These are phyloP conservation scores for Lutraria lutraria DNA, from an alignment of 2,888 invertebrate species.

Conservation along the genomic window DNA sequence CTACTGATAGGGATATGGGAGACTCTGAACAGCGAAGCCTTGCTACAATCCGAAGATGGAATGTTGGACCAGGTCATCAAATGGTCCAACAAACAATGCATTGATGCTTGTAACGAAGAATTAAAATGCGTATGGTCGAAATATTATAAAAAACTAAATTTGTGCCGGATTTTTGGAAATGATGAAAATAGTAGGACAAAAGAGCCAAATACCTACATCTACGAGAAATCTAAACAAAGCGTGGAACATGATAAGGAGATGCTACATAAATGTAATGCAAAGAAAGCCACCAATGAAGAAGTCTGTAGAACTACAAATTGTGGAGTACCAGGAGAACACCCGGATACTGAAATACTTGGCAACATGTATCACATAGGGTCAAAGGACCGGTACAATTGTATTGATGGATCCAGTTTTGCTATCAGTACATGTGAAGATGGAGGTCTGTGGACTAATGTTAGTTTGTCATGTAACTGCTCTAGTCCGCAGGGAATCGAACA, in stretches of 20 bases:
- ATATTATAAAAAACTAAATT: neutral
- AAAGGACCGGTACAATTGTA: neutral
- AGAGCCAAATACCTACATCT: neutral
- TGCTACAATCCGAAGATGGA: neutral
- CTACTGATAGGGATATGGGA: neutral
- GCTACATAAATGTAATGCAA: neutral
- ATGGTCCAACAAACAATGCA: neutral
- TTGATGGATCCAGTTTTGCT: neutral
- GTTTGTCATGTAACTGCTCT: no score
- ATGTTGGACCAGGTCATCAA: neutral
- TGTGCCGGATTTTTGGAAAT: conserved; percentile 1
- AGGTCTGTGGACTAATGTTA: neutral
- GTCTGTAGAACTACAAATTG: neutral
- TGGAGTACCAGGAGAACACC: neutral
- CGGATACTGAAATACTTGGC: neutral
- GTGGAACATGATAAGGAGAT: neutral
- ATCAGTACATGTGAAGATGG: neutral
- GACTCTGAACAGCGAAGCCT: neutral
- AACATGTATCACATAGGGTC: neutral
- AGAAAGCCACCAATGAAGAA: neutral
- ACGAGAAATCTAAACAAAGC: neutral
- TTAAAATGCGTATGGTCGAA: no score
- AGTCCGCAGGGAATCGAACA: no score
- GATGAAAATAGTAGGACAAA: no score
- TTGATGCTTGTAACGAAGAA: neutral